Conservation (phyloP, 2,797 vertebrate genomes). For the Sylvilagus floridanus region DNA sequence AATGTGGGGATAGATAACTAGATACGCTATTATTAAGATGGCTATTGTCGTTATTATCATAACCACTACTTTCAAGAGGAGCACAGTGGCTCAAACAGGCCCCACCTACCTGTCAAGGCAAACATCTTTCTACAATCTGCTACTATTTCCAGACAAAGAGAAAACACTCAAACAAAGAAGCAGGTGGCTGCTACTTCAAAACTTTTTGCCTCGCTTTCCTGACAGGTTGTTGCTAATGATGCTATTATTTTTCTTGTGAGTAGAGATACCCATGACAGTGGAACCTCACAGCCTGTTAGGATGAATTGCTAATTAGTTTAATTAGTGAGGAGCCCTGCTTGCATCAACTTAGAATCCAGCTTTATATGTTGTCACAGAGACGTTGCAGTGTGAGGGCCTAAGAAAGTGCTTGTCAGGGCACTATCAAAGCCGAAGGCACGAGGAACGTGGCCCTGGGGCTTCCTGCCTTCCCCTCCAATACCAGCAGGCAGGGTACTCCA, state of each 20-base stretch:
- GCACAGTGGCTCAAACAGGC: background rate
- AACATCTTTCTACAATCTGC: slow-evolving; percentile 16
- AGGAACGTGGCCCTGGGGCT: background rate
- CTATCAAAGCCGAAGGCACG: slow-evolving; percentile 21
- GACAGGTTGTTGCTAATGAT: slow-evolving; percentile 78
- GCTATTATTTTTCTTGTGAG: slow-evolving; percentile 69
- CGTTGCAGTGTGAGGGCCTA: background rate
- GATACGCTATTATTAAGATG: background rate
- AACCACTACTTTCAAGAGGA: background rate
- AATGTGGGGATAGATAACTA: background rate
- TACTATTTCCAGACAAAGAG: slow-evolving; percentile 34
- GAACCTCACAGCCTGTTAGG: slow-evolving; percentile 62
- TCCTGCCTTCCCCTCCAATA: slow-evolving; percentile 10
- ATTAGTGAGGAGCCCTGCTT: slow-evolving; percentile 68
- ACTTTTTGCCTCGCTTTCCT: slow-evolving; percentile 47
- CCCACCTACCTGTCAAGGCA: background rate
- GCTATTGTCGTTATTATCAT: background rate
- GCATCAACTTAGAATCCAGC: slow-evolving; percentile 43
- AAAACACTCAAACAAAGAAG: slow-evolving; percentile 7
- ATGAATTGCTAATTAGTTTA: slow-evolving; percentile 78
- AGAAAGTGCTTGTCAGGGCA: slow-evolving; percentile 46
- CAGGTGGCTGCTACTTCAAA: slow-evolving; percentile 28
- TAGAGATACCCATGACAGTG: slow-evolving; percentile 61
- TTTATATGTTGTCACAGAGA: slow-evolving; percentile 33
- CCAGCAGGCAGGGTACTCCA: background rate